Evolutionary conservation across 2,113 vertebrate species (phyloP), one percentile per base, ranked within the genome.

Genomic region (Pseudopipra pipra): DNA sequence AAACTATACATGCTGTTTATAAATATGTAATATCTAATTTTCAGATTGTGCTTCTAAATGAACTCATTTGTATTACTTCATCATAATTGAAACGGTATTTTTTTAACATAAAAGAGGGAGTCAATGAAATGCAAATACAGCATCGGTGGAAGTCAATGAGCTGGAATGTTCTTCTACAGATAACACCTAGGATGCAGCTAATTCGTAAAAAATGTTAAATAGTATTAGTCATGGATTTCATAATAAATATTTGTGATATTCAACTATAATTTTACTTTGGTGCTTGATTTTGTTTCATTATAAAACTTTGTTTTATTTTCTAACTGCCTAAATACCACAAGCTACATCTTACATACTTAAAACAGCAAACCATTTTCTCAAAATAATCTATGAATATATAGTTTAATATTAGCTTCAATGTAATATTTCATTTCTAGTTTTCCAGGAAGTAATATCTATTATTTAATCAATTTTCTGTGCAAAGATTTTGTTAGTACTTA

Each of bases 251-350:
- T 86, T 91, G 20, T 18, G 51, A 65, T 89, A 55, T 21, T 92
- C 24, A 89, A 12, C 22, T 90, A 28, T 27, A 54, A 68, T 63
- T 85, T 91, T 74, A 90, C 31, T 93, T 94, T 70, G 18, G 23
- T 70, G 11, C 10, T 83, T 71, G 72, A 86, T 92, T 90, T 67
- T 96, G 7, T 33, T 95, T 93, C 12, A 65, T 52, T 83, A 55
- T 56, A 72, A 73, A 28, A n/a, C 65, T 95, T 77, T 70, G 11
- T 28, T 96, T 79, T 52, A 71, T 95, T 97, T 97, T 93, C 37
- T 66, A 58, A 31, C 12, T 70, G 27, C 27, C 54, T 37, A 43
- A 56, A 39, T 31, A 65, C 17, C 51, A 83, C 27, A 94, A 93
- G 85, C 22, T 58, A 5, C 23, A 62, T 47, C 5, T 91, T 68